Evolutionary conservation across 1,140 invertebrate genomes (phyloP).

Genomic region (Atta texana): DNA sequence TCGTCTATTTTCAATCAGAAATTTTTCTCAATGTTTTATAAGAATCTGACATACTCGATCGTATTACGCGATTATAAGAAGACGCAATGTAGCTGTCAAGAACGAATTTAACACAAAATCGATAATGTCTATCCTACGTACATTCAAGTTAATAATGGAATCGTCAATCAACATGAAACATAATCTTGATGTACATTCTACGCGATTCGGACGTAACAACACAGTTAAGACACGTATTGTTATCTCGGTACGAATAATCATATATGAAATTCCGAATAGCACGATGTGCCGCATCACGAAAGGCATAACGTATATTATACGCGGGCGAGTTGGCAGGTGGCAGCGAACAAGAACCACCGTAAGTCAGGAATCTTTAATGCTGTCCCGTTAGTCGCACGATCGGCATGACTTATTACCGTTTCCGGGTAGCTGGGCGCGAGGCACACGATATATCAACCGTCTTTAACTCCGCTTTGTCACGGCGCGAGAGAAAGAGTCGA

Average conservation of each 20-base stretch:
- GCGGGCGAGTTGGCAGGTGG: conserved; percentile 52
- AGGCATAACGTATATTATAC: conserved; percentile 62
- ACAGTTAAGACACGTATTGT: neutral
- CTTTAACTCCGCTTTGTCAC: conserved; percentile 72
- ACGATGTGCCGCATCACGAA: neutral
- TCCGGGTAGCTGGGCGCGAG: conserved; percentile 73
- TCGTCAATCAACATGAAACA: neutral
- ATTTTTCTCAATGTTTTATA: too few relatives aligned
- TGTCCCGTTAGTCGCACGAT: conserved; percentile 76
- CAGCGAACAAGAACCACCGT: conserved; percentile 65
- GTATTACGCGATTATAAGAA: neutral
- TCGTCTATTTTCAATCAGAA: too few relatives aligned
- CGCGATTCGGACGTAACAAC: neutral
- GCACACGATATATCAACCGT: conserved; percentile 76
- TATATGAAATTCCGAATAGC: conserved; percentile 38
- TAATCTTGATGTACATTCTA: conserved; percentile 1
- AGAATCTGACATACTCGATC: neutral
- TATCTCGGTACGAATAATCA: neutral
- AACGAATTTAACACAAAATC: neutral
- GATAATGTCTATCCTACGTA: neutral
- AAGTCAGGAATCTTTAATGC: conserved; percentile 80
- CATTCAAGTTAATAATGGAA: conserved; percentile 20
- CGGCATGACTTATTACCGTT: conserved; percentile 79
- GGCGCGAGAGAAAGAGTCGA: conserved; percentile 62
- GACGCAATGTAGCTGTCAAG: neutral